phyloP scores from a whole-genome alignment of 1,140 invertebrate species.

The Bacillus rossius region DNA sequence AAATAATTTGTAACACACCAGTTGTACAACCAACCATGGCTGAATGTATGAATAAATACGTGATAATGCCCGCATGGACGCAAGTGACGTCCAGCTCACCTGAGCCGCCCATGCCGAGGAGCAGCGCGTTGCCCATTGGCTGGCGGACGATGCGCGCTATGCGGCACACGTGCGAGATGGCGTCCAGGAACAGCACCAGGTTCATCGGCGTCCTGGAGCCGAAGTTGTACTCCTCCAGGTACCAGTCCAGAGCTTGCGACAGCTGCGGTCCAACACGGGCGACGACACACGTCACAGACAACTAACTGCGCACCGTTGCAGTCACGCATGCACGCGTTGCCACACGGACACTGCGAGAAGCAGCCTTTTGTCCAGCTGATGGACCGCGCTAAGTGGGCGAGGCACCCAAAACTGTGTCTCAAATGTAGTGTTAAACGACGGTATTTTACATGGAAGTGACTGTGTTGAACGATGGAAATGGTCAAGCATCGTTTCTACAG shows the following conservation, averaged over 20 bases:
- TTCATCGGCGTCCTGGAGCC: constrained; percentile 60
- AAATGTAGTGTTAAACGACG: no score
- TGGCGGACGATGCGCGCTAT: constrained; percentile 59
- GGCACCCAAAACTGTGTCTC: no score
- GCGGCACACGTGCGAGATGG: constrained; percentile 58
- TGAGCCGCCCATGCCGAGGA: constrained; percentile 61
- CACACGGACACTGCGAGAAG: no score
- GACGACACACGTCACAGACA: not conserved
- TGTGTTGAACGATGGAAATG: no score
- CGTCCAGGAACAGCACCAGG: constrained; percentile 62
- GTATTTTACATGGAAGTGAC: no score
- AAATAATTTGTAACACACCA: no score
- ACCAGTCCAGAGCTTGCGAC: constrained; percentile 39
- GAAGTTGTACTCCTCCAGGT: constrained; percentile 62
- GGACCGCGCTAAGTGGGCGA: no score
- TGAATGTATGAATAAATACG: no score
- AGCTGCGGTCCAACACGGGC: constrained; percentile 33
- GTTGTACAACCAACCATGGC: no score
- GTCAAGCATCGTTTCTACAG: no score
- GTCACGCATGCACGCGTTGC: not conserved
- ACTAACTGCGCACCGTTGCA: not conserved
- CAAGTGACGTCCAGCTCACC: constrained; percentile 31
- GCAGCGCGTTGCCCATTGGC: constrained; percentile 50
- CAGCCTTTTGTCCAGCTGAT: no score
- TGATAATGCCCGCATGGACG: no score